Base-by-base conservation (phyloP, 2,797 vertebrate genomes). In the Lacerta viridis region DNA sequence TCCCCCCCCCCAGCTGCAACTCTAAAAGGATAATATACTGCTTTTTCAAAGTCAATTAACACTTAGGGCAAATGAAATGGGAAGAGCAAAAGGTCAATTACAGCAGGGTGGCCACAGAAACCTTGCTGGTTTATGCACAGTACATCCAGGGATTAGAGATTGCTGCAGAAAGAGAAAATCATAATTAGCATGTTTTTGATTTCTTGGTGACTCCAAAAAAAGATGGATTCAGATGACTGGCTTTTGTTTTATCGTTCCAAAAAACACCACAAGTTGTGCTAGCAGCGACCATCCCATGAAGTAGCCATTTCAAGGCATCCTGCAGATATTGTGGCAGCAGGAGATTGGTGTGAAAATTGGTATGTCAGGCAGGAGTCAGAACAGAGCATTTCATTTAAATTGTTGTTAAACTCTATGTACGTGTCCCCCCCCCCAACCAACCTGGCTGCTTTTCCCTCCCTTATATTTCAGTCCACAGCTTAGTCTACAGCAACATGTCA, bases 11-110 rank as follows among this genome's bases (percentile, higher is more conserved):
- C 92, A 43, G 41, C 83, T 92, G 92, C 93, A 75, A 64, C 92
- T 93, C 91, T 93, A 91, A 95, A 96, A 96, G 95, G 95, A 97
- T 97, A 97, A 97, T 97, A 96, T 96, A 96, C 95, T 97, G 95
- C 94, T 95, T 97, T 97, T 97, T 97, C 96, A 96, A 97, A 97
- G 97, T 97, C 97, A 97, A 97, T 97, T 97, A 97, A 97, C 96
- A 97, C 96, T 95, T 94, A 96, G 96, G 96, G 97, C 96, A 96
- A 96, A 96, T 95, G 95, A 96, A 97, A 97, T 92, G 88, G 93
- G 95, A 92, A 96, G 95, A 97, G 95, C 91, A 95, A 96, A 96
- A 97, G 96, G 97, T 96, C 96, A 96, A 95, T 97, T 96, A 96
- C 96, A 95, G 91, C 95, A 96, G 96, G 94, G 95, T 92, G 90